These are phyloP conservation scores for Copsychus sechellarum DNA, from an alignment of 2,113 vertebrate genomes.

Conservation along the genomic window DNA sequence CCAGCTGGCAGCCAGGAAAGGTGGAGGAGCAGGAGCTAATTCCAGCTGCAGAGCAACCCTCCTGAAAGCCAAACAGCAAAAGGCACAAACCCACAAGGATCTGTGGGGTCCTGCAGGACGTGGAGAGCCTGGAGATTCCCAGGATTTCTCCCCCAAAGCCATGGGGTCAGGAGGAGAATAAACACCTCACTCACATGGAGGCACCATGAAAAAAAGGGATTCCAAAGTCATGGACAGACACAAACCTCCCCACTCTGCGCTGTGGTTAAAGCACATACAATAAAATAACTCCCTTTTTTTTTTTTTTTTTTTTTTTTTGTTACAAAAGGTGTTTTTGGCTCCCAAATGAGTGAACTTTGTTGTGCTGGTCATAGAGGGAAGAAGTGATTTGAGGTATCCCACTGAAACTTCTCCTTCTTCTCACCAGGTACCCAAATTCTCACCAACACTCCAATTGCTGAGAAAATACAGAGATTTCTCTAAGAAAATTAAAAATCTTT, in stretches of 20 bases:
- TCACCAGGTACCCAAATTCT: neutral
- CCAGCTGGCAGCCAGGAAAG: neutral
- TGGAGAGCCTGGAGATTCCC: accelerated
- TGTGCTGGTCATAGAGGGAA: neutral
- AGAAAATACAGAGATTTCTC: neutral
- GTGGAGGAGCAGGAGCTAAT: neutral
- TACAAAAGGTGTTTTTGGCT: neutral
- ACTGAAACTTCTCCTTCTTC: neutral
- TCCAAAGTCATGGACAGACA: neutral
- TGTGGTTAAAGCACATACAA: accelerated
- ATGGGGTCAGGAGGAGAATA: accelerated
- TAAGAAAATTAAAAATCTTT: neutral
- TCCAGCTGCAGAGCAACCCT: neutral
- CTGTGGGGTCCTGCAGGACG: neutral
- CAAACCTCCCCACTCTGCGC: neutral
- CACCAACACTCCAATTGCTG: accelerated
- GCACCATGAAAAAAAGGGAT: neutral
- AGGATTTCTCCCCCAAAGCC: neutral
- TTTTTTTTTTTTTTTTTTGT: too few species aligned
- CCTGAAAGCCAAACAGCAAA: neutral
- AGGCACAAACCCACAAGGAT: neutral
- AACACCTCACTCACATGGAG: neutral
- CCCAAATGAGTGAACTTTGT: neutral
- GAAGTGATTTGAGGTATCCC: neutral
- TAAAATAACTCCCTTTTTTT: accelerated